Base-by-base conservation (phyloP, 2,888 invertebrate species). In the Pyrrhosoma nymphula region DNA sequence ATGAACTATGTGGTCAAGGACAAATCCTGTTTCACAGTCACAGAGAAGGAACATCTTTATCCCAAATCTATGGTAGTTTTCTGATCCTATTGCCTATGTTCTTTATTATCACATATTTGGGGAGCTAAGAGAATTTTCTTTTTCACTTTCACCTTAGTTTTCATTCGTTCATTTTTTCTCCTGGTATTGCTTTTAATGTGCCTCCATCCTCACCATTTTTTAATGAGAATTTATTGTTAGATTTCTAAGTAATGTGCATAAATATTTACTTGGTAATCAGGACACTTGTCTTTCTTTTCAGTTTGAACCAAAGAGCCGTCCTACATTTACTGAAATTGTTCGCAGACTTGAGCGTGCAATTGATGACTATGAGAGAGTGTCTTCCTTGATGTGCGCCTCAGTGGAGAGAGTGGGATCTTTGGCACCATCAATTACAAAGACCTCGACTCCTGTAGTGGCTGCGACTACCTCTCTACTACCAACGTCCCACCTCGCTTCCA, bases 291-390 rank as follows among this genome's bases (percentile, higher is more conserved):
- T 95, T 96, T 95, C 95, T 95, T 97, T 97, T 0, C 97, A 99
- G 99, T 98, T 98, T 97, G 99, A 99, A 97, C 98, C 99, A 56
- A 98, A 98, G 97, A 98, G 98, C 97, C 98, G 99, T 96, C 99
- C 99, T 95, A 98, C 98, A 96, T 99, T 99, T 97, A 97, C 98
- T 88, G 99, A 99, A 97, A 98, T 99, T 96, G 98, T 98, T 96
- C 97, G 97, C 96, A 98, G 96, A 23, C 96, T 98, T 95, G 97
- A 97, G 95, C 96, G 96, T 95, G 96, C 97, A 95, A 96, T 97
- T 95, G 96, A 95, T 95, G 96, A 96, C 89, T 95, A 95, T 47
- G 95, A 95, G 60, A 82, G 60, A 90, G 69, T 95, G 56, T 69
- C 95, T 60, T 89, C 95, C 56, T 56, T 82, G 75, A 82, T 88